Evolutionary conservation across 2,797 vertebrate genomes (phyloP), one percentile per base, ranked within the genome.

Genomic region (Ctenopoma multispine): DNA sequence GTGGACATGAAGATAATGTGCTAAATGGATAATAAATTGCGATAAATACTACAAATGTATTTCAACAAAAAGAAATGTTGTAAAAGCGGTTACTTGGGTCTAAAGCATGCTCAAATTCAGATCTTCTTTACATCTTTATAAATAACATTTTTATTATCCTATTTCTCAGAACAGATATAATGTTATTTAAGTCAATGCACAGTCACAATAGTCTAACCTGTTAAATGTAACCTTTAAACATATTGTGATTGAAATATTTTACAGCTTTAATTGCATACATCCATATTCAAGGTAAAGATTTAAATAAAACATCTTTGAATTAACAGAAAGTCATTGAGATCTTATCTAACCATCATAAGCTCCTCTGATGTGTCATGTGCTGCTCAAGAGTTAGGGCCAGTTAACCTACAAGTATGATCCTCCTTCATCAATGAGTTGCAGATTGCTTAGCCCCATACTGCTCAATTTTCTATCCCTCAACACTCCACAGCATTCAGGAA

Each of bases 1-100:
- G 79, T 84, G 79, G 57, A 84, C 74, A 51, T 58, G 62, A 77
- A 48, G 67, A 77, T 84, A 86, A 85, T 74, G 60, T 63, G 44
- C 60, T 66, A 75, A 80, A 73, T 85, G 55, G 80, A 85, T 68
- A 75, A 77, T 82, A 68, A 67, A 77, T 79, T 27, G 48, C 13
- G 34, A 73, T 61, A 75, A 48, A 55, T 62, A 27, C 31, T 18
- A 51, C 40, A 59, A 55, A 58, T 61, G 43, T 34, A 49, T 71
- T 63, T 80, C 40, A 38, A 53, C n/a, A 20, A 62, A 20, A 62
- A 72, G 10, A 72, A 34, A 24, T 14, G 13, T 34, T 6, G 34
- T 24, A 18, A 66, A 55, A 57, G 7, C 10, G 5, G 15, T 73
- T 23, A 57, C 20, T 51, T 15, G 4, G 12, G 7, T 24, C 15